Conservation (phyloP, 2,888 invertebrate species). For the Dromius quadrimaculatus region DNA sequence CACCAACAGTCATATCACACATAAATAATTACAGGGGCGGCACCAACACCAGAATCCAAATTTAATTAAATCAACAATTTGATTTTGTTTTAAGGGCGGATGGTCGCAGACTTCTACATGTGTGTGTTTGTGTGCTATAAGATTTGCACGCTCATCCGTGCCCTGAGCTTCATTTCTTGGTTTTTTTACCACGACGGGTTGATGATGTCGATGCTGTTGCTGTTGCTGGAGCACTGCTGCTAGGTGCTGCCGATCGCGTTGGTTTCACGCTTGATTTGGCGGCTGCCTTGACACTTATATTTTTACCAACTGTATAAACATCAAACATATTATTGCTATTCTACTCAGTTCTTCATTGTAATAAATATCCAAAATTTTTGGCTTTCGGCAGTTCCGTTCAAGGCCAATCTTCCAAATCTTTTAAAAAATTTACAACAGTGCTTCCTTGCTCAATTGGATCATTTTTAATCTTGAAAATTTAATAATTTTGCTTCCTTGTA, state of each 20-base stretch:
- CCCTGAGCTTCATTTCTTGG: conserved; percentile 67
- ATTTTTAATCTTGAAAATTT: too few species aligned
- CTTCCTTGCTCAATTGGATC: too few species aligned
- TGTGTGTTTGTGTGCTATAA: conserved; percentile 46
- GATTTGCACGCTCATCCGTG: conserved; percentile 64
- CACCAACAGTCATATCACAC: conserved; percentile 50
- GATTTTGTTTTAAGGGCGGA: conserved; percentile 20
- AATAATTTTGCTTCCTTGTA: too few species aligned
- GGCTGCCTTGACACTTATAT: conserved; percentile 52
- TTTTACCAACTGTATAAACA: conserved; percentile 43
- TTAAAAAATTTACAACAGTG: too few species aligned
- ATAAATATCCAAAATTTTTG: too few species aligned
- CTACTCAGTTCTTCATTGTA: too few species aligned
- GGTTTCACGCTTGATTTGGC: conserved; percentile 25
- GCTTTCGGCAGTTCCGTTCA: too few species aligned
- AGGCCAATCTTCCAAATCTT: too few species aligned
- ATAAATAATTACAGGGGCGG: conserved; percentile 49
- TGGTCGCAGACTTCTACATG: conserved; percentile 37
- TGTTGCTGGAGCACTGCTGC: conserved; percentile 20
- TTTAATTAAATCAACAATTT: conserved; percentile 17
- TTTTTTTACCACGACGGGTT: conserved; percentile 61
- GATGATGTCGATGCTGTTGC: conserved; percentile 65
- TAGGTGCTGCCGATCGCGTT: conserved; percentile 31
- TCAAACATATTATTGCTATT: too few species aligned
- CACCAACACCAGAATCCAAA: conserved; percentile 30